Percentiles rank a stretch among this genome's conserved stretches.
These are phyloP conservation scores for Aramus guarauna DNA, from an alignment of 2,113 vertebrate species.

Conservation along the genomic window DNA sequence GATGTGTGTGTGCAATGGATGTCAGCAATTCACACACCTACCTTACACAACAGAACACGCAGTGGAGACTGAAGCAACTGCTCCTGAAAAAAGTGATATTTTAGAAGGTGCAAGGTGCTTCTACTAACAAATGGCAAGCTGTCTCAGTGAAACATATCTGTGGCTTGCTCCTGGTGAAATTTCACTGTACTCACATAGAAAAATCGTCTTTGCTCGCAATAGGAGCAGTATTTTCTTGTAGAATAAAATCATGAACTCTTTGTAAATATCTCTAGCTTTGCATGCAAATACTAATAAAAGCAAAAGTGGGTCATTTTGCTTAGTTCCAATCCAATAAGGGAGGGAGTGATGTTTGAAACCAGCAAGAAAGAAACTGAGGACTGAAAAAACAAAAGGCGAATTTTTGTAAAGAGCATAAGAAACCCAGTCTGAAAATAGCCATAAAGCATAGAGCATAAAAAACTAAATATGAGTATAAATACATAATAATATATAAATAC, in stretches of 20 bases:
- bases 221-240: constrained; percentile 25
- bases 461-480: neutral
- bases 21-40: neutral
- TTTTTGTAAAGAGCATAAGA: neutral
- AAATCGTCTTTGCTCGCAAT: neutral
- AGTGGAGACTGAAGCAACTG: neutral
- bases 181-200: neutral
- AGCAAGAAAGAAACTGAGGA: neutral
- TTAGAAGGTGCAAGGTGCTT: neutral
- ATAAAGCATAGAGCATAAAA: neutral
- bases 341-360: neutral
- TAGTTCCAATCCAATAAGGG: neutral
- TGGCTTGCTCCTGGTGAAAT: neutral
- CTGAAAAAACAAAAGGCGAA: neutral
- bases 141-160: neutral
- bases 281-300: constrained; percentile 45
- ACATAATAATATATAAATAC: neutral
- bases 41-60: neutral
- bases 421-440: neutral
- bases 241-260: constrained; percentile 19
- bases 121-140: constrained; percentile 4
- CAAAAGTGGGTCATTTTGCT: constrained; percentile 38
- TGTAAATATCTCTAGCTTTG: constrained; percentile 36
- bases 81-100: neutral
- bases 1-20: neutral